phyloP scores from a whole-genome alignment of 2,113 vertebrate genomes.

The Carollia perspicillata region DNA sequence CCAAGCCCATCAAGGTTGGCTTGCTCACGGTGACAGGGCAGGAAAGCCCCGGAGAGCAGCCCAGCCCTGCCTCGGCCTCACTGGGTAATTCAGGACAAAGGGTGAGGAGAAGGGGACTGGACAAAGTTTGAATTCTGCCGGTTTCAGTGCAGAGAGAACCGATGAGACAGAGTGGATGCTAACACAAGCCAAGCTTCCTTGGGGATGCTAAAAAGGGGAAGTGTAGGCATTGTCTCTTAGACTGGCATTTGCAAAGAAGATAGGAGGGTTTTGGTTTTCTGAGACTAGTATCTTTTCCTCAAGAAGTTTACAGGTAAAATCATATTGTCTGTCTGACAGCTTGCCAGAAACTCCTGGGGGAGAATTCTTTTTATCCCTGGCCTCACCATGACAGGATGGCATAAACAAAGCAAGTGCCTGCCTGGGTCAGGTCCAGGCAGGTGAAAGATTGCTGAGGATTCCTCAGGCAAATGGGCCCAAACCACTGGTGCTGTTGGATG shows the following conservation, averaged over 20 bases:
- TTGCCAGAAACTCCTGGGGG: neutral
- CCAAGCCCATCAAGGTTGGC: neutral
- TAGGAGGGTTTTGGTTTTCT: neutral
- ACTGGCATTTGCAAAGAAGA: neutral
- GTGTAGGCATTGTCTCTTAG: neutral
- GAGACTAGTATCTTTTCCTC: neutral
- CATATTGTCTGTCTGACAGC: neutral
- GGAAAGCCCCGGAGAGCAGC: neutral
- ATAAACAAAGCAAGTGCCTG: neutral
- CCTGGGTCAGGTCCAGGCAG: neutral
- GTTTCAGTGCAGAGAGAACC: neutral
- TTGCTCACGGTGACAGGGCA: neutral
- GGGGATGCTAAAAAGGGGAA: neutral
- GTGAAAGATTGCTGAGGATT: neutral
- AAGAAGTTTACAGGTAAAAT: neutral
- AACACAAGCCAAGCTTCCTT: neutral
- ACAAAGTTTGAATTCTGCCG: neutral
- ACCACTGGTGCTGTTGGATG: too few relatives aligned
- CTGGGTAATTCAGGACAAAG: neutral
- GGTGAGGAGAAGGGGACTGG: neutral
- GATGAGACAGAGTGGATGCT: too few relatives aligned
- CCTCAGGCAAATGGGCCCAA: neutral
- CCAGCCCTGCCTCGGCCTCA: neutral
- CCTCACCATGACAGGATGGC: neutral
- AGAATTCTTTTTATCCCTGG: neutral